A percentile compares a stretch with the other conserved stretches of the same genome.
phyloP scores from a whole-genome alignment of 2,113 vertebrate genomes.

The Cynocephalus volans region DNA sequence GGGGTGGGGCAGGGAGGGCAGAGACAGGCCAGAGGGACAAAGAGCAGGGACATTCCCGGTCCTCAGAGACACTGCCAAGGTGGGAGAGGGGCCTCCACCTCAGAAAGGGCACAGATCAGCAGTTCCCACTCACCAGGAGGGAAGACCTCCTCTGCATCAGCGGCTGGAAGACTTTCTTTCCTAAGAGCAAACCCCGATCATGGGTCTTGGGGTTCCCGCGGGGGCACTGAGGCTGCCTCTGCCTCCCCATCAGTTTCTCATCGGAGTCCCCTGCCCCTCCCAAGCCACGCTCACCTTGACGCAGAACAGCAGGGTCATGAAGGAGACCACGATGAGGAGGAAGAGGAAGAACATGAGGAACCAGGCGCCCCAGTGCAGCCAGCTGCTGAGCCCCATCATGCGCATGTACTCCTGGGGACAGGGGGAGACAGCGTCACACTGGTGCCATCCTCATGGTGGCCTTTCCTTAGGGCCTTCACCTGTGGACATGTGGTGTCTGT shows the following conservation, averaged over 20 bases:
- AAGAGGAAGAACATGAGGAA: constrained; percentile 98
- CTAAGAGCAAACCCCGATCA: neutral
- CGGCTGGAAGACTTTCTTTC: neutral
- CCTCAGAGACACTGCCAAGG: neutral
- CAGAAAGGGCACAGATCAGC: neutral
- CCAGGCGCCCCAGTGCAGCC: constrained; percentile 98
- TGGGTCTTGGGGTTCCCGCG: neutral
- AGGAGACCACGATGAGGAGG: constrained; percentile 93
- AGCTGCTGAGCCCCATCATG: constrained; percentile 99
- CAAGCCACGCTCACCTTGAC: constrained; percentile 91
- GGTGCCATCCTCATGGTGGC: too few species aligned
- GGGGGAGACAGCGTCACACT: neutral
- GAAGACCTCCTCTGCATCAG: neutral
- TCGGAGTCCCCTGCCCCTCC: too few species aligned
- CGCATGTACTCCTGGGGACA: constrained; percentile 96
- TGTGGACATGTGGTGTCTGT: neutral
- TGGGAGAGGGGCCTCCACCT: neutral
- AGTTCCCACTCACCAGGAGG: neutral
- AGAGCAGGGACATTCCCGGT: neutral
- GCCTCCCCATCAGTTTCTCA: neutral
- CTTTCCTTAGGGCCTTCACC: neutral
- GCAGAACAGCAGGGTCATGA: constrained; percentile 96
- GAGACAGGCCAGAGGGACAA: neutral
- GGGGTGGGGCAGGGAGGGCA: neutral
- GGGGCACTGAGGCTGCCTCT: neutral